A percentile compares a stretch with the other conserved stretches of the same genome.
phyloP scores from a whole-genome alignment of 2,888 invertebrate genomes.

The Erebia ligea region DNA sequence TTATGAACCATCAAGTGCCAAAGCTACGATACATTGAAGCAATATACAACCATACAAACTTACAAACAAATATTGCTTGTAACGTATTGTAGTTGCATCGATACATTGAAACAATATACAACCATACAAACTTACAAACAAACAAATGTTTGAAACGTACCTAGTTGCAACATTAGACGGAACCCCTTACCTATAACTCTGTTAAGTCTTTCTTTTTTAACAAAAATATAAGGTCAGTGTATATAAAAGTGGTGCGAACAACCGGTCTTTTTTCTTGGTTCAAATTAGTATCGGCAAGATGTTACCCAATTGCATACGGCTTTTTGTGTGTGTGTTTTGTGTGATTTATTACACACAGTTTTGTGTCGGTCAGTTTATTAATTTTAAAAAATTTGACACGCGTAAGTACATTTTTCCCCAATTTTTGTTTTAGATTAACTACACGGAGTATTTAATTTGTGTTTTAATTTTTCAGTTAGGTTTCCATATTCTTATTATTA shows the following conservation, averaged over 20 bases:
- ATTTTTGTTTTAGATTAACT: slow-evolving; percentile 7
- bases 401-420: slow-evolving; percentile 37
- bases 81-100: neutral
- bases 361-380: slow-evolving; percentile 45
- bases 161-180: slow-evolving; percentile 16
- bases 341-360: slow-evolving; percentile 41
- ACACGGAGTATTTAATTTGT: too few relatives aligned
- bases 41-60: neutral
- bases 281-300: slow-evolving; percentile 46
- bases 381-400: slow-evolving; percentile 37
- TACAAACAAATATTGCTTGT: neutral
- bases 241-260: slow-evolving; percentile 42
- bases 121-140: too few relatives aligned
- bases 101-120: neutral
- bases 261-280: slow-evolving; percentile 44
- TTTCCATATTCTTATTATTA: too few relatives aligned
- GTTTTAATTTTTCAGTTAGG: too few relatives aligned
- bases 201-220: slow-evolving; percentile 36
- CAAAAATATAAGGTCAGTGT: slow-evolving; percentile 39
- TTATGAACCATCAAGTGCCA: too few relatives aligned
- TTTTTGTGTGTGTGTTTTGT: slow-evolving; percentile 41
- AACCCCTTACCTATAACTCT: slow-evolving; percentile 26
- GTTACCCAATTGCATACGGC: slow-evolving; percentile 45
- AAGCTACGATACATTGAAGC: too few relatives aligned
- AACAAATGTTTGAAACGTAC: too few relatives aligned